Evolutionary conservation across 2,888 invertebrate genomes (phyloP).

Genomic region (Tinea trinotella): DNA sequence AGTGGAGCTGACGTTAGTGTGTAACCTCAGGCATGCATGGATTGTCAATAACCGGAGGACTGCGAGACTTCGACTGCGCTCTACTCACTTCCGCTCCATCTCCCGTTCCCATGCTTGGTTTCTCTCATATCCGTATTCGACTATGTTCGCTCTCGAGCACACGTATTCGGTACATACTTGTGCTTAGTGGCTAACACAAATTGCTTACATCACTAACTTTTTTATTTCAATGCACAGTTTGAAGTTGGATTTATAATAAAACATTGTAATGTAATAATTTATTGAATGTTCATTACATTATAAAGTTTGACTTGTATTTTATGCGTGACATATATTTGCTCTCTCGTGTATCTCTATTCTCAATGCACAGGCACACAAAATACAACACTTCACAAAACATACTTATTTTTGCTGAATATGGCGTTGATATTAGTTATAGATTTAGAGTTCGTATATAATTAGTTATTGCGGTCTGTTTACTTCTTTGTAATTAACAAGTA

Average conservation of each 20-base stretch:
- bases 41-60: conserved; percentile 35
- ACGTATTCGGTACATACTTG: background rate
- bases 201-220: conserved; percentile 9
- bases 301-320: background rate
- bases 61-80: background rate
- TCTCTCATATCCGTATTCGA: background rate
- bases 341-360: background rate
- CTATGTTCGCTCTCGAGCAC: background rate
- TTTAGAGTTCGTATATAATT: no score
- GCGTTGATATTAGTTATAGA: no score
- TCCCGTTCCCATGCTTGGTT: conserved; percentile 2
- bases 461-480: no score
- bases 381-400: background rate
- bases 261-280: no score
- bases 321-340: background rate
- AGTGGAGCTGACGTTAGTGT: no score
- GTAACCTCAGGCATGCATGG: no score
- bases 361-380: background rate
- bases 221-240: background rate
- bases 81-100: background rate
- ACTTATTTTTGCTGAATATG: no score
- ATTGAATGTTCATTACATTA: no score
- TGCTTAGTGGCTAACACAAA: background rate
- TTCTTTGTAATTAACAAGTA: no score
- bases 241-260: background rate